Base-by-base conservation (phyloP, 2,888 invertebrate species). In the Eilema caniola region DNA sequence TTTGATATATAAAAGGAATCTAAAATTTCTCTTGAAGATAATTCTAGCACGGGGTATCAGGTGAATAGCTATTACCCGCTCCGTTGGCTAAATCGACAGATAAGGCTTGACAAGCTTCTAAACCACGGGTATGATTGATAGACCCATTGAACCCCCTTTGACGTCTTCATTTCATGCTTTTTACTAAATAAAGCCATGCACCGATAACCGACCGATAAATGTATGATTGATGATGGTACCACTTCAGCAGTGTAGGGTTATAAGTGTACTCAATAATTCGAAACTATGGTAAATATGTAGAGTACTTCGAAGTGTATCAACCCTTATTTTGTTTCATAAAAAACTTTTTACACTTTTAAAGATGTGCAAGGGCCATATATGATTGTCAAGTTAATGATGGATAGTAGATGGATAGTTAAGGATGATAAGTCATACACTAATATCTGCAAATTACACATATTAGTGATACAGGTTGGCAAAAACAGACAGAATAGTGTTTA, bases 41-140 rank as follows among this genome's bases (percentile, higher is more conserved):
- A 94, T 94, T 91, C 89, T 88, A 86, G 88, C 86, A 88, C 82
- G 87, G 86, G 85, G 85, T 82, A 84, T 84, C 89, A 94, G 94
- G 95, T 95, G 94, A 94, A 92, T 94, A 94, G 93, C 94, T 94
- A 95, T 95, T 94, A 95, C 88, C 71, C 93, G 95, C 93, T 93
- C 90, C 93, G 87, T 78, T 93, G 95, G 84, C 72, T 86, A 89
- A 86, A 83, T 81, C 79, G 76, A 79, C 86, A 69, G 94, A 94
- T 94, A 92, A 90, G 90, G 89, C 90, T 89, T 92, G 94, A 94
- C 92, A 91, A 75, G 73, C 80, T 73, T 70, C 80, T 73, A 73
- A 68, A 69, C 80, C 75, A 84, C 83, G 82, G 79, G 84, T 86
- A 83, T 94, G 95, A 95, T 93, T 91, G 94, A 95, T 95, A 88